These are phyloP conservation scores for Dryobates pubescens DNA, from an alignment of 2,797 vertebrate species.

Conservation along the genomic window DNA sequence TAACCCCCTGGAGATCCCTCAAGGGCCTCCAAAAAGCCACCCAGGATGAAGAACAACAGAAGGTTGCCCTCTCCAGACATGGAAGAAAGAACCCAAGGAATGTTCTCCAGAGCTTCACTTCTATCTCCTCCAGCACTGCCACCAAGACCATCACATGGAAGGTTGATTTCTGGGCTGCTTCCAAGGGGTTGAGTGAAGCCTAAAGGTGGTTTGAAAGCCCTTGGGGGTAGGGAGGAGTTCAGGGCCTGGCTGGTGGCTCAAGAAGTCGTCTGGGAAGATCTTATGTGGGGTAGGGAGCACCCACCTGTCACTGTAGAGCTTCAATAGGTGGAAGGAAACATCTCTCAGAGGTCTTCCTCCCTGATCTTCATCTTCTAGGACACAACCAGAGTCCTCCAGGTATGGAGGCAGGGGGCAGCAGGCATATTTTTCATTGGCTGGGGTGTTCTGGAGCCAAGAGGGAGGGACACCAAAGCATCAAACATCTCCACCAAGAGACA, in stretches of 20 bases:
- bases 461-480: too few species aligned
- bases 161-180: not conserved
- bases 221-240: not conserved
- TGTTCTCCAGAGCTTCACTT: too few species aligned
- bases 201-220: not conserved
- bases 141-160: accelerated
- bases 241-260: not conserved
- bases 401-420: conserved; percentile 90
- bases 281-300: too few species aligned
- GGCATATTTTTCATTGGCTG: conserved; percentile 84
- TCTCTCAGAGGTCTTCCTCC: conserved; percentile 82
- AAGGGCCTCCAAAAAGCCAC: not conserved
- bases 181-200: accelerated
- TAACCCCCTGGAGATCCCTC: not conserved
- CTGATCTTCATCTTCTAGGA: conserved; percentile 69
- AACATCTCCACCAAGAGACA: too few species aligned
- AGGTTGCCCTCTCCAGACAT: not conserved
- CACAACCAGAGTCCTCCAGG: conserved; percentile 77
- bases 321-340: conserved; percentile 93
- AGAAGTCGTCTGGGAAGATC: accelerated
- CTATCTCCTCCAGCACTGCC: not conserved
- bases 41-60: accelerated
- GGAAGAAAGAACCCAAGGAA: not conserved
- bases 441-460: conserved; percentile 77
- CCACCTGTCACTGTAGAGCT: conserved; percentile 95